Conservation (phyloP, 1,140 invertebrate species). For the Heliothis subflexa region DNA sequence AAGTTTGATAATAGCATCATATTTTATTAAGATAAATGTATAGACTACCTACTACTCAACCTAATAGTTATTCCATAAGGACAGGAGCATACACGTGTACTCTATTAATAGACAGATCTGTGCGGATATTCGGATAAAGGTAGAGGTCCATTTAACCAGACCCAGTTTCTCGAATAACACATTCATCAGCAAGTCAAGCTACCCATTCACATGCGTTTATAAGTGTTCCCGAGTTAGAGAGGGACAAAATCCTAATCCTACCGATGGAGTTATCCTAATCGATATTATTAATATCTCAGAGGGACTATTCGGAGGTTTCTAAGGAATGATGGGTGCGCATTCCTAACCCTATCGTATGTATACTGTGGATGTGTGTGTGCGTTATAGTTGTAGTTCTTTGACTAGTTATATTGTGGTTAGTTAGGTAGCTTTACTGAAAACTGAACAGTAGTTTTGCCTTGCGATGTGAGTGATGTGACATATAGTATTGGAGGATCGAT, state of each 20-base stretch:
- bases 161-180: slow-evolving; percentile 17
- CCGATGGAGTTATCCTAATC: slow-evolving; percentile 38
- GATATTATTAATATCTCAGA: slow-evolving; percentile 45
- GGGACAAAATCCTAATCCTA: slow-evolving; percentile 27
- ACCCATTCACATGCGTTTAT: background rate
- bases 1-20: no score
- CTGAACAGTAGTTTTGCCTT: background rate
- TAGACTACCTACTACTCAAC: no score
- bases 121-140: no score
- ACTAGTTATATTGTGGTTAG: background rate
- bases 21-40: no score
- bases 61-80: no score
- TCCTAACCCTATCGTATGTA: slow-evolving; percentile 38
- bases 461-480: no score
- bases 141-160: background rate
- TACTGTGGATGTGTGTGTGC: background rate
- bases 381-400: background rate
- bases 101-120: no score
- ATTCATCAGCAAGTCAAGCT: background rate
- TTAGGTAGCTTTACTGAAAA: background rate
- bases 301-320: slow-evolving; percentile 36
- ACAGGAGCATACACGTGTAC: no score
- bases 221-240: background rate
- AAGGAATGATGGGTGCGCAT: slow-evolving; percentile 39
- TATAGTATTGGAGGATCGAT: no score